A percentile compares a stretch with the other conserved stretches of the same genome.
Evolutionary conservation across 2,888 invertebrate genomes (phyloP).

Genomic region (Euphydryas editha): DNA sequence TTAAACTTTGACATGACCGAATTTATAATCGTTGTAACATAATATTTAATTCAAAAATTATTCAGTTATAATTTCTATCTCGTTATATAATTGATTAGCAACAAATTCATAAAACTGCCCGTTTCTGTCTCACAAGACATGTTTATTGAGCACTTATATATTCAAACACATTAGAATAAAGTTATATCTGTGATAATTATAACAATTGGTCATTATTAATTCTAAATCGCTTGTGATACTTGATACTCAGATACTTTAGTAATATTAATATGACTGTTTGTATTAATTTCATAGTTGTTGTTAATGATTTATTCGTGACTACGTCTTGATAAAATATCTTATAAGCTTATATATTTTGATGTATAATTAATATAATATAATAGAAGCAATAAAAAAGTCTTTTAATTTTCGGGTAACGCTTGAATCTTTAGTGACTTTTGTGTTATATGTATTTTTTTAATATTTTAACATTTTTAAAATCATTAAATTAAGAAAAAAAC

Average conservation of each 20-base stretch:
- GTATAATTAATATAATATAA: too few species aligned
- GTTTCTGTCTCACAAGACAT: conserved; percentile 4
- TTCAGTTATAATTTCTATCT: conserved; percentile 18
- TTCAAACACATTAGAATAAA: conserved; percentile 15
- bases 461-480: too few species aligned
- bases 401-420: too few species aligned
- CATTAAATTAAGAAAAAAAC: too few species aligned
- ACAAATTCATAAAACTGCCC: conserved; percentile 16
- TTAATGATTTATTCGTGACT: neutral
- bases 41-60: conserved; percentile 22
- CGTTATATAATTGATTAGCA: conserved; percentile 7
- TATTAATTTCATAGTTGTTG: neutral
- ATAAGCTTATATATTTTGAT: neutral
- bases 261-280: conserved; percentile 1
- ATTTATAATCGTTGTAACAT: conserved; percentile 8
- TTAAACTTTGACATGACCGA: conserved; percentile 17
- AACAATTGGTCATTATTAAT: conserved; percentile 16
- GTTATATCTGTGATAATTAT: conserved; percentile 15
- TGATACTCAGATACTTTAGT: conserved; percentile 2
- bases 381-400: too few species aligned
- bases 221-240: conserved; percentile 12
- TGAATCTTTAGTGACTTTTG: too few species aligned
- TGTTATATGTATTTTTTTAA: too few species aligned
- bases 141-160: conserved; percentile 14
- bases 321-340: neutral